These are phyloP conservation scores for Miltochrista miniata DNA, from an alignment of 2,888 invertebrate genomes.

Conservation along the genomic window DNA sequence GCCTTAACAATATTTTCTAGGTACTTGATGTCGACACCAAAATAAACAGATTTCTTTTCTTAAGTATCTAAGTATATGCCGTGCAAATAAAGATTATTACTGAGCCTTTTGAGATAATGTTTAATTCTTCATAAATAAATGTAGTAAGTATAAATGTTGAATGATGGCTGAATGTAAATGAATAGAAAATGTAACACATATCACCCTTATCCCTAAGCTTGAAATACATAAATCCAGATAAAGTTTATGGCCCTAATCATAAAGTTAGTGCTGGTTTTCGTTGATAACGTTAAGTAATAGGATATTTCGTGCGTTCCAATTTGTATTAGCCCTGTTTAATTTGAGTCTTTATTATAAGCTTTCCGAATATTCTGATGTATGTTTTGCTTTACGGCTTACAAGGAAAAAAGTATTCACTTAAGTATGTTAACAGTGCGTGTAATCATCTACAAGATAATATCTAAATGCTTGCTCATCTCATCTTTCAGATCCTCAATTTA, in stretches of 20 bases:
- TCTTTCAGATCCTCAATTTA: neutral
- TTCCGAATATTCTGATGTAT: slow-evolving; percentile 30
- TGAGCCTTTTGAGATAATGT: too few relatives aligned
- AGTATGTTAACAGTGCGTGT: neutral
- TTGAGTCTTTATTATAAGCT: slow-evolving; percentile 24
- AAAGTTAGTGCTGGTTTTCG: slow-evolving; percentile 49
- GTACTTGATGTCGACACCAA: slow-evolving; percentile 78
- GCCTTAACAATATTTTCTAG: slow-evolving; percentile 75
- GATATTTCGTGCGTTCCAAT: slow-evolving; percentile 42
- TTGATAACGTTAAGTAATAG: slow-evolving; percentile 57
- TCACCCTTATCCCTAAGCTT: slow-evolving; percentile 19
- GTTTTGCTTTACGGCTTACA: slow-evolving; percentile 15
- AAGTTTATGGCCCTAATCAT: slow-evolving; percentile 60
- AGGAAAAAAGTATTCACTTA: neutral
- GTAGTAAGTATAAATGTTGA: neutral
- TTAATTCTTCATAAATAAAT: too few relatives aligned
- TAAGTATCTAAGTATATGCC: slow-evolving; percentile 23
- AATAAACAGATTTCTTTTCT: slow-evolving; percentile 67
- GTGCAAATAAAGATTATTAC: neutral
- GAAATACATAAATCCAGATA: slow-evolving; percentile 61
- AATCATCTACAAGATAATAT: neutral
- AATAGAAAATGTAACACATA: too few relatives aligned
- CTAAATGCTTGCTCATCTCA: neutral
- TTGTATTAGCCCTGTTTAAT: slow-evolving; percentile 43
- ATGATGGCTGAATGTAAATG: neutral